These are phyloP conservation scores for Notarius quadriscutis DNA, from an alignment of 2,113 vertebrate genomes.

Conservation along the genomic window DNA sequence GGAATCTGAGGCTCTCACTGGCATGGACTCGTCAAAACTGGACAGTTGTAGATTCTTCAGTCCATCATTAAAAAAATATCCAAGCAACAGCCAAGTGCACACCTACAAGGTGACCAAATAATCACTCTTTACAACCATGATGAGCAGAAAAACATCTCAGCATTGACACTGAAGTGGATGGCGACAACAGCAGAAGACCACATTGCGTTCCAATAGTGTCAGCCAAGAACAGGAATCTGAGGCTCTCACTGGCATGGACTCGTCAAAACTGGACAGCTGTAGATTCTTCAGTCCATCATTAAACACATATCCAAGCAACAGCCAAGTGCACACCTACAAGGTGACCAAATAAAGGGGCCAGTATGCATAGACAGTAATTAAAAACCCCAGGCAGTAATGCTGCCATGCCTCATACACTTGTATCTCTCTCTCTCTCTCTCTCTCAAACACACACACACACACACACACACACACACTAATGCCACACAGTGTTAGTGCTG, in stretches of 20 bases:
- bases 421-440: not conserved
- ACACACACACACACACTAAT: not conserved
- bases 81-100: not conserved
- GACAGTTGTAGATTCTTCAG: not conserved
- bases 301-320: not conserved
- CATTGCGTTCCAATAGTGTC: not conserved
- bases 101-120: not conserved
- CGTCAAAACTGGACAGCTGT: not conserved
- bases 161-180: not conserved
- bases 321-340: not conserved
- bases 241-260: not conserved
- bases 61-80: not conserved
- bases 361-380: not conserved
- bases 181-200: not conserved
- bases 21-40: not conserved
- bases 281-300: not conserved
- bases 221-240: not conserved
- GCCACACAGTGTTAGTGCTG: not conserved
- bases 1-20: not conserved
- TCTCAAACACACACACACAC: not conserved
- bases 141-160: not conserved
- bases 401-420: not conserved
- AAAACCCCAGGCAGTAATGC: not conserved
- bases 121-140: not conserved
- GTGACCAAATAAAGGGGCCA: not conserved